Base-by-base conservation (phyloP, 2,888 invertebrate species). In the Myathropa florea region DNA sequence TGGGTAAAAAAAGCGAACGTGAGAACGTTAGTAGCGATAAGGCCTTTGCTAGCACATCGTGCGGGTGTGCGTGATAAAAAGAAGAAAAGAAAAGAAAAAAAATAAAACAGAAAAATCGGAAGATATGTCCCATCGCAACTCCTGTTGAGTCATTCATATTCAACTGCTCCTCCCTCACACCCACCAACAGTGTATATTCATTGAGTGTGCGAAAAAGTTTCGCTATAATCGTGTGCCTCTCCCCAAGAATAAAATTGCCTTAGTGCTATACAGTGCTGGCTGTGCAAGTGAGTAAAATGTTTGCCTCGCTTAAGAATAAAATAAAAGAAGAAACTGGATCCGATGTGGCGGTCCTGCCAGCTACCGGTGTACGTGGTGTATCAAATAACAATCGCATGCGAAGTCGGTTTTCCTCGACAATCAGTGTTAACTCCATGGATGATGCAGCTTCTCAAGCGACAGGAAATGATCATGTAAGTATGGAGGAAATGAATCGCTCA, bases 291-390 rank as follows among this genome's bases (percentile, higher is more conserved):
- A 71, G 55, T 73, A 89, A 89, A 91, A 97, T 97, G 97, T 97
- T 97, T 92, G 96, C 97, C 70, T 96, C 96, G 90, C 93, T 97
- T 88, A 97, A 97, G 93, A 97, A 97, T 93, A 97, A 97, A 94
- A 97, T 97, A 89, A 96, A 96, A 89, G 97, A 97, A 92, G 97
- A 97, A 94, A 97, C 97, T 88, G 97, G 97, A 67, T 96, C 95
- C 91, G 97, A 97, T 92, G 94, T 97, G 63, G 94, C 87, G 18
- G 79, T 55, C 68, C 24, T 70, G 18, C 70, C 83, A 36, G 57
- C 77, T 39, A 55, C 73, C 59, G 65, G 64, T 61, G 65, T 46
- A 18, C 46, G 33, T 18, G 76, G 79, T 10, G 33, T 83, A 65
- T 83, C 72, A 46, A 90, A 89, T 89, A 90, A 91, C 78, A 91